These are phyloP conservation scores for Acyrthosiphon pisum DNA, from an alignment of 1,140 invertebrate genomes.

Conservation along the genomic window DNA sequence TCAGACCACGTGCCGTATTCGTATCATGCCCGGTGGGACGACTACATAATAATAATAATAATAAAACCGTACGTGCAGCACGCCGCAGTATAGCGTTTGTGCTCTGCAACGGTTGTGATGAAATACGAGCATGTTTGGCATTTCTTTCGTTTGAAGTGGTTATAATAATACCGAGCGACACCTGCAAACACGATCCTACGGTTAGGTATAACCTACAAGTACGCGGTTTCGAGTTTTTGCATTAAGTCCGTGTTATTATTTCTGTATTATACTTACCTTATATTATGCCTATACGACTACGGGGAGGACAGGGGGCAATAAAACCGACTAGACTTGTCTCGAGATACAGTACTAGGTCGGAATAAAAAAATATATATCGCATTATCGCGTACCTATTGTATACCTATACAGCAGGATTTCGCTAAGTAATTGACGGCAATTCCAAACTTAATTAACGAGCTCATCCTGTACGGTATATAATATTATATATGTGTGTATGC, in stretches of 20 bases:
- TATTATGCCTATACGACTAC: background rate
- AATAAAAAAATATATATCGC: conserved; percentile 25
- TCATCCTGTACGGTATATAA: conserved; percentile 45
- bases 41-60: background rate
- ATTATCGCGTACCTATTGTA: background rate
- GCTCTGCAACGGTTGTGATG: background rate
- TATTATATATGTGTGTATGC: background rate
- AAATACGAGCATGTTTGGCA: background rate
- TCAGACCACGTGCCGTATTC: background rate
- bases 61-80: background rate
- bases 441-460: conserved; percentile 46
- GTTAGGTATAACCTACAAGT: background rate
- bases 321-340: background rate
- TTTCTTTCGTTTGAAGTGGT: background rate
- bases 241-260: background rate
- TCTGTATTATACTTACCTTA: too few relatives aligned
- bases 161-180: background rate
- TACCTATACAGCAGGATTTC: background rate
- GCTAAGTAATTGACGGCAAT: conserved; percentile 45
- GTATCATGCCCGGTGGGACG: background rate
- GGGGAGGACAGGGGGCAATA: background rate
- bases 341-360: background rate
- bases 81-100: background rate
- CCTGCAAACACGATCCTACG: background rate
- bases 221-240: background rate